Percentiles rank a stretch among this genome's conserved stretches.
Evolutionary conservation across 2,888 invertebrate species (phyloP).

Genomic region (Brachypalpus laphriformis): DNA sequence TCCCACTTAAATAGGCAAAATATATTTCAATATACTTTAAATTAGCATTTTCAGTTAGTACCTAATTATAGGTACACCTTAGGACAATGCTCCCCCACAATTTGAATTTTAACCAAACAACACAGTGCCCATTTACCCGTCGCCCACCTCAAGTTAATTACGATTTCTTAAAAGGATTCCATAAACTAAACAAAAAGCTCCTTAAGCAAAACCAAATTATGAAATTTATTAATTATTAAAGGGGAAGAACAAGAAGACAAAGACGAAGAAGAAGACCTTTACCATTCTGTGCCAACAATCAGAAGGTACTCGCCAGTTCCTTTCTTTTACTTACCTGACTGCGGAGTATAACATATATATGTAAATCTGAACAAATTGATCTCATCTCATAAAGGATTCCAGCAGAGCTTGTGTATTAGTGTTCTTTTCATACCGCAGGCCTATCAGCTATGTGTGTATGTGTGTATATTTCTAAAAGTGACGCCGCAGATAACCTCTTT

Average conservation of each 20-base stretch:
- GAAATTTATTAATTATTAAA: slow-evolving; percentile 71
- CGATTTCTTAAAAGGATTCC: slow-evolving; percentile 67
- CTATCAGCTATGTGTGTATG: neutral
- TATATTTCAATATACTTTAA: neutral
- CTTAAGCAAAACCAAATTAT: slow-evolving; percentile 69
- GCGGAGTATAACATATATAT: slow-evolving; percentile 22
- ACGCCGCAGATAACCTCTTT: slow-evolving; percentile 69
- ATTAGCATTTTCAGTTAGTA: neutral
- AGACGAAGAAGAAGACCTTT: slow-evolving; percentile 9
- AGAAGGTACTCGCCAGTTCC: slow-evolving; percentile 2
- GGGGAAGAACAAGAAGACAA: neutral
- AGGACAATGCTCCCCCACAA: neutral
- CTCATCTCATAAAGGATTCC: slow-evolving; percentile 69
- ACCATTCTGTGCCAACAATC: slow-evolving; percentile 36
- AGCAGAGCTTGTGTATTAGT: slow-evolving; percentile 5
- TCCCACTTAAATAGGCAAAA: neutral
- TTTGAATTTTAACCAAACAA: neutral
- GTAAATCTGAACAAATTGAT: slow-evolving; percentile 71
- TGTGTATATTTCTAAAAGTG: slow-evolving; percentile 23
- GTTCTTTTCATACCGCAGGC: neutral
- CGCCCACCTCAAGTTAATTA: slow-evolving; percentile 63
- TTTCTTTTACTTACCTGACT: slow-evolving; percentile 22
- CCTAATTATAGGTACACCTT: neutral
- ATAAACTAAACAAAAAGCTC: slow-evolving; percentile 58
- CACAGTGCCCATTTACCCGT: neutral